Conservation (phyloP, 2,797 vertebrate genomes). For the Macropodus opercularis region DNA sequence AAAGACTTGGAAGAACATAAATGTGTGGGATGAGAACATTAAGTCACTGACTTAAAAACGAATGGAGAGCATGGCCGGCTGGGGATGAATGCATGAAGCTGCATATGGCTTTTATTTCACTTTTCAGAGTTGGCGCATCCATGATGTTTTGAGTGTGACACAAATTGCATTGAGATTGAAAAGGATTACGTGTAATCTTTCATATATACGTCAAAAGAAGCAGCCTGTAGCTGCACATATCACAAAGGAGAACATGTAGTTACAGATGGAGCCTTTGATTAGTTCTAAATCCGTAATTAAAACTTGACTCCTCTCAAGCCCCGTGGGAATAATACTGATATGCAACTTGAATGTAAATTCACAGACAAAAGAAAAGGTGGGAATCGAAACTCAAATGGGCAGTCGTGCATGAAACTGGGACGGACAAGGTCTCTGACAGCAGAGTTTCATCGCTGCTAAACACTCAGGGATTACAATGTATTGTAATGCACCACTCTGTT, state of each 20-base stretch:
- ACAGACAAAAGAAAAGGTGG: conserved; percentile 15
- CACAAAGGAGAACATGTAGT: conserved; percentile 28
- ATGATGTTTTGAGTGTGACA: conserved; percentile 31
- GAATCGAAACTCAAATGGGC: conserved; percentile 44
- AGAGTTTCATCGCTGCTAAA: conserved; percentile 41
- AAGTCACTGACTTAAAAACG: conserved; percentile 40
- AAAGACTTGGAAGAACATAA: conserved; percentile 20
- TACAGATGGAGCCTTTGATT: conserved; percentile 40
- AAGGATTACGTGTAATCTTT: conserved; percentile 73
- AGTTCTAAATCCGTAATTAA: conserved; percentile 58
- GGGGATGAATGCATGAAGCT: conserved; percentile 39
- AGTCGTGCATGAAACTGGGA: conserved; percentile 46
- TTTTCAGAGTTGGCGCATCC: conserved; percentile 36
- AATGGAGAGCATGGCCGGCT: conserved; percentile 29
- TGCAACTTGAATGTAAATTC: conserved; percentile 37
- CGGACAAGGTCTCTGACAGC: conserved; percentile 28
- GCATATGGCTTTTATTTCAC: conserved; percentile 37
- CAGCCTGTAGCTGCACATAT: conserved; percentile 26
- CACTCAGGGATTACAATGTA: conserved; percentile 52
- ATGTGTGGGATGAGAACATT: conserved; percentile 33
- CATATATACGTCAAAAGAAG: conserved; percentile 62
- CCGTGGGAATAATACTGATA: conserved; percentile 16
- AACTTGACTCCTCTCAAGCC: conserved; percentile 32
- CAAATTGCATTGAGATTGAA: conserved; percentile 47
- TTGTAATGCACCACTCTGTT: conserved; percentile 38